Base-by-base conservation (phyloP, 2,113 vertebrate genomes). In the Urocitellus parryii region DNA sequence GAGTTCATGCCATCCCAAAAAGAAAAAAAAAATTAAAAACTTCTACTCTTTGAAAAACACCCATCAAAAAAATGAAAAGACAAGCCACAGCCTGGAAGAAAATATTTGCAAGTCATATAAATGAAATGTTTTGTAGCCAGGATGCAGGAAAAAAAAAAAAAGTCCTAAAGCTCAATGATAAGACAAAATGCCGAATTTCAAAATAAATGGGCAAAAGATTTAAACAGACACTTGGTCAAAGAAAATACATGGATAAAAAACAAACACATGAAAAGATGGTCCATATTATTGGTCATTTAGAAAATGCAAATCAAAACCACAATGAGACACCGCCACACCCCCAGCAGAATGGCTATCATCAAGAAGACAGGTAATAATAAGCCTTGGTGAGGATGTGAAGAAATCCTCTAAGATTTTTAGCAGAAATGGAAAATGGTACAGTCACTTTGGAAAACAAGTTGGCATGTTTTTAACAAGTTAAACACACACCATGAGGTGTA, bases 221-320 rank as follows among this genome's bases (percentile, higher is more conserved):
- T 80, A 73, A 94, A 95, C 37, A 24, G 16, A 29, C 53, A 63
- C 12, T 51, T 70, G 20, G 61, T 67, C 29, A 81, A 63, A 85
- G 37, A 87, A 97, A 94, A 91, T 58, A 51, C 7, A 84, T 0
- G 2, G 39, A 32, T 42, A 72, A 68, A 25, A 92, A 90, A 80
- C 16, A 93, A 63, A 84, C 18, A 25, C 51, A 56, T 37, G 63
- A 82, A 78, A 94, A 89, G 24, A 82, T 37, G 9, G 29, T 83
- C 25, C 25, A 20, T 63, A 9, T 74, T 34, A 82, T 6, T 45
- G 17, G 29, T 67, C 82, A 61, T 42, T 84, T 88, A 72, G n/a
- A 91, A 96, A 81, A 91, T 72, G 24, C 17, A 77, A 80, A 61
- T 76, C n/a, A 91, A 81, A 96, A 53, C 27, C 37, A 70, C 90